Base-by-base conservation (phyloP, 2,797 vertebrate species). In the Yasuhikotakia modesta region DNA sequence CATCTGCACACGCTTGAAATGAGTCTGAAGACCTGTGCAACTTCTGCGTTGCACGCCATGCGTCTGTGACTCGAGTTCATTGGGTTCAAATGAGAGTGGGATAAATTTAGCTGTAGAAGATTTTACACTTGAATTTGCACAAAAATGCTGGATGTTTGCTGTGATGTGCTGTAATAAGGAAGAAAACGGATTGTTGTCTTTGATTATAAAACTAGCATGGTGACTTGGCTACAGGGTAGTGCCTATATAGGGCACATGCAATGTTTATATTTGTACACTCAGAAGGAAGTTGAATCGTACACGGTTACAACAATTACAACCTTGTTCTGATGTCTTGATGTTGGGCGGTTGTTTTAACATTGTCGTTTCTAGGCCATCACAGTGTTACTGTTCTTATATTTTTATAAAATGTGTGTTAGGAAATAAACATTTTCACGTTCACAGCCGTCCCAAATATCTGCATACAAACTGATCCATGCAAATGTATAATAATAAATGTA, bases 31-130 rank as follows among this genome's bases (percentile, higher is more conserved):
- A 13, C 32, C 64, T 58, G 43, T 76, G n/a, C 52, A 58, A 67
- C 73, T 35, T 22, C 48, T 57, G 73, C 57, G 64, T 58, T 67
- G 64, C 52, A 46, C 48, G 52, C 43, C 68, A 48, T 69, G 43
- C 67, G 60, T 60, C 39, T 32, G 22, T 39, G n/a, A 45, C 13
- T 30, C 35, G 27, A 48, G 52, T n/a, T 46, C 35, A 58, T 24
- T 57, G 21, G 32, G 30, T 55, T 4, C 55, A 58, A 24, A 24
- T 24, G 22, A 58, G 24, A 24, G 55, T 24, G 13, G 55, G 55
- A 12, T 58, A 5, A 13, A 50, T n/a, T 4, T 46, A 60, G 24
- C 3, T 0, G 1, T 27, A 35, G 32, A 39, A 32, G 66, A 46
- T 61, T 48, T 71, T 32, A 46, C 2, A 10, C 48, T 39, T 58